Base-by-base conservation (phyloP, 2,888 invertebrate species). In the Meteorus colon region DNA sequence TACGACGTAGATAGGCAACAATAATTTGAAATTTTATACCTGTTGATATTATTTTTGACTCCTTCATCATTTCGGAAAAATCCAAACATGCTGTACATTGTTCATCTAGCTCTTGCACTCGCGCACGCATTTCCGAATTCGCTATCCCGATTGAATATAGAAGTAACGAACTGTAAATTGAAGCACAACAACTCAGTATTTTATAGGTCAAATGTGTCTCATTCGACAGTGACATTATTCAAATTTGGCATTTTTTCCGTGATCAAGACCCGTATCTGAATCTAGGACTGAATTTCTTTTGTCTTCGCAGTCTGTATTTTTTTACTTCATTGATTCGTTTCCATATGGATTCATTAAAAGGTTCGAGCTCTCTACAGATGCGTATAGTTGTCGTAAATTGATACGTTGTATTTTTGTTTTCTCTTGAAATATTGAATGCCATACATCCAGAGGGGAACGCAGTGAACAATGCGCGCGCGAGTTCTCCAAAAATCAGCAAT, bases 1-100 rank as follows among this genome's bases (percentile, higher is more conserved):
- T 87, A 86, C 82, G 83, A 87, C 81, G 81, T 87, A 86, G 80
- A 86, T 86, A 88, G 87, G 86, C 87, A 86, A 88, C 82, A 82
- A 82, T 85, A 84, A 85, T 82, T 84, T 66, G 79, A 79, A 74
- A 73, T 74, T 62, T 65, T 63, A 41, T 59, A 55, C 31, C 16
- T 55, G n/a, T 8, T 19, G 55, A 10, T 19, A 55, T n/a, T 55
- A 19, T 55, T 59, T 24, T 72, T 74, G 69, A 66, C 74, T 62
- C 59, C 63, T 59, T 70, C 68, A 60, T 71, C 59, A 62, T 70
- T 67, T 19, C 63, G 55, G 65, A 59, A 31, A 59, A 62, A 67
- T 71, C 31, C 19, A 8, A 34, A 34, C 4, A 34, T 34, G 34
- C 8, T 34, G 34, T 34, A 8, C 8, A 34, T 34, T 34, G 34